Evolutionary conservation across 2,888 invertebrate species (phyloP).

Genomic region (Platycnemis pennipes): DNA sequence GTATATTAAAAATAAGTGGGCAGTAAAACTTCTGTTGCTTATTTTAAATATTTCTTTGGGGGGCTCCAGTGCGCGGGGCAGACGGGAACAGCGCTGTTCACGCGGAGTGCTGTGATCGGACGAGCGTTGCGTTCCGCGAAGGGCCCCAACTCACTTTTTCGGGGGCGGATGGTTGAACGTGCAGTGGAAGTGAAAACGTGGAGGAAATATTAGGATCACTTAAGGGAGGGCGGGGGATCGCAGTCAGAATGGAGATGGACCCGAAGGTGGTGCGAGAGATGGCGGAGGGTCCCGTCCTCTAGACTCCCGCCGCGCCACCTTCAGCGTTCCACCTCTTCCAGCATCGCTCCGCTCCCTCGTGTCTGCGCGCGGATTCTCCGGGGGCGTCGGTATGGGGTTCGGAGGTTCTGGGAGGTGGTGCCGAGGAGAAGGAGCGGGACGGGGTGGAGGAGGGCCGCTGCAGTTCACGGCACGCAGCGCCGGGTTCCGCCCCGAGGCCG

Average conservation of each 20-base stretch:
- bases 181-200: not conserved
- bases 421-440: not conserved
- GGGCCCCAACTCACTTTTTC: not conserved
- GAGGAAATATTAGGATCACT: slow-evolving; percentile 3
- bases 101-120: too few species aligned
- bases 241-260: slow-evolving; percentile 16
- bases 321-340: not conserved
- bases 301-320: too few species aligned
- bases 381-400: not conserved
- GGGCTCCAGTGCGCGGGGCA: too few species aligned
- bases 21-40: too few species aligned
- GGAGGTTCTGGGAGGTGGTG: not conserved
- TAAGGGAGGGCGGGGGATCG: not conserved
- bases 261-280: too few species aligned
- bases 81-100: too few species aligned
- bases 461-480: slow-evolving; percentile 29
- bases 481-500: slow-evolving; percentile 26
- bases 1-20: too few species aligned
- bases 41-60: too few species aligned
- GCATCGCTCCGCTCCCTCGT: not conserved
- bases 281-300: too few species aligned
- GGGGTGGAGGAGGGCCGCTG: not conserved
- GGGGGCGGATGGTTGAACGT: not conserved
- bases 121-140: not conserved
- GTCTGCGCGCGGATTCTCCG: not conserved